phyloP scores from a whole-genome alignment of 2,113 vertebrate species.

The Oreochromis spilurus region DNA sequence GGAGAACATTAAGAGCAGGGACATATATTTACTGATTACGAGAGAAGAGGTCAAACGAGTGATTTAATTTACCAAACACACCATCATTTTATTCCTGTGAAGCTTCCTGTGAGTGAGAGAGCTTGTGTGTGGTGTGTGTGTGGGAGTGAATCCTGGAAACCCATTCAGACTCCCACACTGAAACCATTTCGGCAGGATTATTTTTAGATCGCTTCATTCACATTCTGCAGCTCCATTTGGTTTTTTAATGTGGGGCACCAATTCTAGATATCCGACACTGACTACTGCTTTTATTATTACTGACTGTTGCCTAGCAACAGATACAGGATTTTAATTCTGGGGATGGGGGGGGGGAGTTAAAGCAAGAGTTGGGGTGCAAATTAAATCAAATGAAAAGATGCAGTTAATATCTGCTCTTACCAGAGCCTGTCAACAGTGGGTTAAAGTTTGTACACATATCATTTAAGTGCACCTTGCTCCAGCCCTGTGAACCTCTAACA shows the following conservation, averaged over 20 bases:
- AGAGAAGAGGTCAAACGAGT: background rate
- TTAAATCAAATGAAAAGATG: background rate
- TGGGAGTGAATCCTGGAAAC: slow-evolving; percentile 35
- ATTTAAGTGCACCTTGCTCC: background rate
- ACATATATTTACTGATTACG: background rate
- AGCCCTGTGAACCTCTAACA: background rate
- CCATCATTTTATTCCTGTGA: background rate
- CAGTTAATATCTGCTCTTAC: background rate
- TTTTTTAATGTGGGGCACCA: slow-evolving; percentile 53
- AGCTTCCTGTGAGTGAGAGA: background rate
- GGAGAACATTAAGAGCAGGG: background rate
- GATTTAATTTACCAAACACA: background rate
- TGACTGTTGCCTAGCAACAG: slow-evolving; percentile 59
- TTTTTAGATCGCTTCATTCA: slow-evolving; percentile 62
- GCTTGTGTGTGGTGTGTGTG: background rate
- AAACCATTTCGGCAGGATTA: slow-evolving; percentile 43
- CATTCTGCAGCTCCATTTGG: slow-evolving; percentile 48
- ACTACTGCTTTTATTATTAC: slow-evolving; percentile 43
- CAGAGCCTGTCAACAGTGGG: background rate
- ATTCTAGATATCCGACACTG: slow-evolving; percentile 14
- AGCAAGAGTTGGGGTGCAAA: background rate
- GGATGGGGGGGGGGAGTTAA: background rate
- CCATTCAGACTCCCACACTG: slow-evolving; percentile 48
- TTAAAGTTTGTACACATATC: background rate
- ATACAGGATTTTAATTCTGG: slow-evolving; percentile 21